Evolutionary conservation across 2,797 vertebrate genomes (phyloP), one percentile per base, ranked within the genome.

Genomic region (Australoheros facetus): DNA sequence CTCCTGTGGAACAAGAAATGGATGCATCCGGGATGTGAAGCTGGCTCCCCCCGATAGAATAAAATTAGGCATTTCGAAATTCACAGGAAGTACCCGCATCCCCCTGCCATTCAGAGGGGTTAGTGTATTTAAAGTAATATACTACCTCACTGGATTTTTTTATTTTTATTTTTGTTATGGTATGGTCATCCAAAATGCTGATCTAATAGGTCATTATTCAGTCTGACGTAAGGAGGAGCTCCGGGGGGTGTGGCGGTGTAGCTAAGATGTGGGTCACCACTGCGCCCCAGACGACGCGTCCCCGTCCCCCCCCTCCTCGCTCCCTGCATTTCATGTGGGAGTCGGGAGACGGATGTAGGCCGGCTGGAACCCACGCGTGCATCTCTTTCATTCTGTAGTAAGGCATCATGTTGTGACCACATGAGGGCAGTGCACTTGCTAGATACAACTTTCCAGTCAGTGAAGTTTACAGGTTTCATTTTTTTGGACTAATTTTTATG

Each of bases 251-350:
- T 60, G 71, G 57, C 57, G 58, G 53, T 42, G 3, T 53, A 58
- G 71, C 77, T 7, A 13, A 77, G 80, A 95, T 94, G 87, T 95
- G 90, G 93, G 93, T 93, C 93, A 95, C 84, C 91, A 77, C 60
- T 77, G 86, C 73, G 77, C 71, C 81, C 77, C 91, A 92, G 88
- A 92, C 91, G 79, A 88, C 85, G 71, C 73, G 69, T 78, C 21
- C 34, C 11, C 76, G n/a, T n/a, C 9, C 76, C 66, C 56, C 51
- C 26, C 26, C 26, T 3, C 26, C 26, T 3, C 59, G 17, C 55
- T 71, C 71, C 78, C 79, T 90, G 75, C 39, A 42, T 86, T 75
- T 79, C 64, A 81, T 77, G 48, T 75, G 77, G 77, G 73, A 84
- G 78, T 75, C 66, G 37, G 80, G 72, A 79, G 80, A 81, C 78